Percentiles rank a stretch among this genome's conserved stretches.
phyloP scores from a whole-genome alignment of 37 sponge, comb jelly and placozoan species.

The Spongilla lacustris region DNA sequence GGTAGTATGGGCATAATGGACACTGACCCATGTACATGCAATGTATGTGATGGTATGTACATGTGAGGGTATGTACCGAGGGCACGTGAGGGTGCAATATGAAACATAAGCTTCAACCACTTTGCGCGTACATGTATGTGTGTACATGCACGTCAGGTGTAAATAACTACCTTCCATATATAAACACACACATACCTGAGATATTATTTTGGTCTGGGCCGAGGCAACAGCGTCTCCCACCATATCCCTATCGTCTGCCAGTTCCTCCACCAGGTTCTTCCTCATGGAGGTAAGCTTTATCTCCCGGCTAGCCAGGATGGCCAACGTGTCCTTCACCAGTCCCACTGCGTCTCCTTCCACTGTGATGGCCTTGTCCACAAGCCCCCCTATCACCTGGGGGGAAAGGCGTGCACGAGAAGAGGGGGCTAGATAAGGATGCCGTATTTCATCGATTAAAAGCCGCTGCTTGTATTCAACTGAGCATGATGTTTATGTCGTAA shows the following conservation, averaged over 20 bases:
- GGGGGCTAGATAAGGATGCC: too few species aligned
- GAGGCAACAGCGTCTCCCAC: constrained; percentile 73
- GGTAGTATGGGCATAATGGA: too few species aligned
- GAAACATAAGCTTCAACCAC: too few species aligned
- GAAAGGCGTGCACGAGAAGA: not conserved
- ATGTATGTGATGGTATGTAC: too few species aligned
- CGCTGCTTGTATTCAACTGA: too few species aligned
- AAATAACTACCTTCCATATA: too few species aligned
- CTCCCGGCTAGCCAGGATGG: constrained; percentile 71
- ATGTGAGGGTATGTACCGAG: too few species aligned
- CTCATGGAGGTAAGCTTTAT: constrained; percentile 78
- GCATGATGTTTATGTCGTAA: too few species aligned
- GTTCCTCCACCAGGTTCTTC: constrained; percentile 60
- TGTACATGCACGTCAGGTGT: too few species aligned
- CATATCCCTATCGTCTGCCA: constrained; percentile 71
- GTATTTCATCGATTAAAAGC: too few species aligned
- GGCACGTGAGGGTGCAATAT: too few species aligned
- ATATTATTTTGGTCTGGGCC: constrained; percentile 71
- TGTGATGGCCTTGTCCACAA: constrained; percentile 64
- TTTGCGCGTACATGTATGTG: not conserved
- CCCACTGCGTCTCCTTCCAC: constrained; percentile 47
- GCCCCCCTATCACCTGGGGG: constrained; percentile 64
- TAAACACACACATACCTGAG: constrained; percentile 48
- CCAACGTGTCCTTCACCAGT: constrained; percentile 72
- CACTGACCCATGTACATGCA: too few species aligned